A percentile compares a stretch with the other conserved stretches of the same genome.
phyloP scores from a whole-genome alignment of 2,888 invertebrate species.

The Brenthis daphne region DNA sequence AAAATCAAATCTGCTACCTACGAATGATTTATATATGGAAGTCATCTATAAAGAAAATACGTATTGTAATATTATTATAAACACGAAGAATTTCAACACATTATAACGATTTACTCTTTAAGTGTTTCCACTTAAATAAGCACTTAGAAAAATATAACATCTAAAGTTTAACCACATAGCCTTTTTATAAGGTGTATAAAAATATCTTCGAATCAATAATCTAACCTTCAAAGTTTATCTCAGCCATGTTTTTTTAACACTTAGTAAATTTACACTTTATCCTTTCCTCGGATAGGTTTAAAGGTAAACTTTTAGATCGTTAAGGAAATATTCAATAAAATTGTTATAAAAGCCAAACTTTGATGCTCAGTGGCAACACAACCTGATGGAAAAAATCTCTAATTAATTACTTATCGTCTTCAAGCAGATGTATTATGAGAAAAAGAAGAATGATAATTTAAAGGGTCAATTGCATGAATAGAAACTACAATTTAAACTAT shows the following conservation, averaged over 20 bases:
- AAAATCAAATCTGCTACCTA: too few species aligned
- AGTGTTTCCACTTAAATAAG: neutral
- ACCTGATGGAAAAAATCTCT: constrained; percentile 3
- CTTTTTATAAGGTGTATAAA: constrained; percentile 12
- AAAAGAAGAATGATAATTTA: neutral
- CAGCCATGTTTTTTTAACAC: constrained; percentile 11
- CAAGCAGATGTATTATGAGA: neutral
- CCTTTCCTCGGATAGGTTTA: constrained; percentile 10
- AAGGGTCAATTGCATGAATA: too few species aligned
- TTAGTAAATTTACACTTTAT: constrained; percentile 29
- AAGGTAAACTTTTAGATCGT: constrained; percentile 28
- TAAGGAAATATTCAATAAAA: constrained; percentile 32
- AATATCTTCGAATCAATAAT: constrained; percentile 11
- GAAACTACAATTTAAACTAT: too few species aligned
- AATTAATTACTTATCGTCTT: neutral
- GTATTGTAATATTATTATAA: too few species aligned
- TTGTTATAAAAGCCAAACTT: constrained; percentile 23
- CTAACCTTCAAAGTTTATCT: constrained; percentile 15
- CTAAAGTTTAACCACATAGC: neutral
- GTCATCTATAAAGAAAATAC: too few species aligned
- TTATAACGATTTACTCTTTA: neutral
- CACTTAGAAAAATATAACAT: neutral
- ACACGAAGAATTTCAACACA: neutral
- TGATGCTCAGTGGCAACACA: constrained; percentile 1
- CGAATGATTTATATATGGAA: too few species aligned